These are phyloP conservation scores for Malacosoma neustria DNA, from an alignment of 2,888 invertebrate genomes.

Conservation along the genomic window DNA sequence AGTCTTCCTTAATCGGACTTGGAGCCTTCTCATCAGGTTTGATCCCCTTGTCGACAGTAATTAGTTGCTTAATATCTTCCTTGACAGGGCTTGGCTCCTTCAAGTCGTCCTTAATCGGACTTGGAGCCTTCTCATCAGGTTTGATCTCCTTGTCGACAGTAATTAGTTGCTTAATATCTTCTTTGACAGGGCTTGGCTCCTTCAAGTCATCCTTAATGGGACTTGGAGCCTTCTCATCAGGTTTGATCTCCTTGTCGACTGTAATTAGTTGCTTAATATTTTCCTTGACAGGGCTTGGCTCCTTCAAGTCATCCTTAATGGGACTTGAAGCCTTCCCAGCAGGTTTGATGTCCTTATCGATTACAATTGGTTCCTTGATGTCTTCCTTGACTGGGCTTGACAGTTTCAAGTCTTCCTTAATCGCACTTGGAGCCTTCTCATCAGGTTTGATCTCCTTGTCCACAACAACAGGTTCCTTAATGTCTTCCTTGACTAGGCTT, in stretches of 20 bases:
- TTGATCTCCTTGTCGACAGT: not conserved
- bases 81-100: not conserved
- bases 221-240: slow-evolving; percentile 6
- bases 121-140: not conserved
- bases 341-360: not conserved
- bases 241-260: not conserved
- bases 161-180: not conserved
- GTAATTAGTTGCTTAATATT: not conserved
- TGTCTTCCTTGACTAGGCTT: slow-evolving; percentile 3
- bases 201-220: not conserved
- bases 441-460: not conserved
- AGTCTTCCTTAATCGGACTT: not conserved
- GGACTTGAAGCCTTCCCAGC: not conserved
- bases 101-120: not conserved
- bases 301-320: not conserved
- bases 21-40: slow-evolving; percentile 6
- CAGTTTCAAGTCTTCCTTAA: slow-evolving; percentile 1
- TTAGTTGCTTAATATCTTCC: not conserved
- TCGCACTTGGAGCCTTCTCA: slow-evolving; percentile 1
- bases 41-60: not conserved
- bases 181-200: not conserved
- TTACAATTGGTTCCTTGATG: not conserved
- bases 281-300: not conserved
- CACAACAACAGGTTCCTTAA: not conserved
- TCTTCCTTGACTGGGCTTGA: slow-evolving; percentile 3